Percentiles rank a stretch among this genome's conserved stretches.
These are phyloP conservation scores for Oscheius onirici DNA, from an alignment of 2,888 invertebrate genomes.

Conservation along the genomic window DNA sequence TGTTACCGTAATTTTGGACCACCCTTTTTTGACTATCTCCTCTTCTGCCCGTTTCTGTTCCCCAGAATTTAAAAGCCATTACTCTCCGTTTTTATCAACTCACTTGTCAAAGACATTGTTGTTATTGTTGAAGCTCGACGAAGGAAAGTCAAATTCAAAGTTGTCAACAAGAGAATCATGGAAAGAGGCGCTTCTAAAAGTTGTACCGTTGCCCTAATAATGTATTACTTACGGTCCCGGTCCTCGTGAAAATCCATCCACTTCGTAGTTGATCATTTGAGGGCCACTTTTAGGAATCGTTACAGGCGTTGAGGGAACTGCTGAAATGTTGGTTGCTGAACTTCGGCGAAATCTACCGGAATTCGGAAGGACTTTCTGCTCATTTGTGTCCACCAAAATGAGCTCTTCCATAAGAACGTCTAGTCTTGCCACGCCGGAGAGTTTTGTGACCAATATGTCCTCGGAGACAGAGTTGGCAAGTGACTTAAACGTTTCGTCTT, in stretches of 20 bases:
- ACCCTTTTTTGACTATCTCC: too few relatives aligned
- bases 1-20: too few relatives aligned
- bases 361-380: constrained; percentile 22
- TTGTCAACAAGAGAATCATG: constrained; percentile 10
- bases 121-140: constrained; percentile 9
- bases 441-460: constrained; percentile 68
- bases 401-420: constrained; percentile 70
- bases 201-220: not conserved
- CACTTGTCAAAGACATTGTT: constrained; percentile 26
- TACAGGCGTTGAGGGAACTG: not conserved
- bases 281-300: constrained; percentile 9
- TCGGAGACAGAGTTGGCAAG: constrained; percentile 68
- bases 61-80: too few relatives aligned
- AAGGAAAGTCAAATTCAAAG: constrained; percentile 16
- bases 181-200: not conserved
- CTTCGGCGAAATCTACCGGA: not conserved
- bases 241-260: not conserved
- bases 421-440: constrained; percentile 66
- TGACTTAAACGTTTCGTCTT: constrained; percentile 44
- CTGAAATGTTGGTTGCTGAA: not conserved
- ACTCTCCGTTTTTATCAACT: not conserved
- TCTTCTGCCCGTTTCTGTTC: too few relatives aligned
- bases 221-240: not conserved
- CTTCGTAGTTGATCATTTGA: constrained; percentile 6
- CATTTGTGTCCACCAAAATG: constrained; percentile 63